A percentile compares a stretch with the other conserved stretches of the same genome.
Evolutionary conservation across 2,113 vertebrate species (phyloP).

Genomic region (Centropus bengalensis): DNA sequence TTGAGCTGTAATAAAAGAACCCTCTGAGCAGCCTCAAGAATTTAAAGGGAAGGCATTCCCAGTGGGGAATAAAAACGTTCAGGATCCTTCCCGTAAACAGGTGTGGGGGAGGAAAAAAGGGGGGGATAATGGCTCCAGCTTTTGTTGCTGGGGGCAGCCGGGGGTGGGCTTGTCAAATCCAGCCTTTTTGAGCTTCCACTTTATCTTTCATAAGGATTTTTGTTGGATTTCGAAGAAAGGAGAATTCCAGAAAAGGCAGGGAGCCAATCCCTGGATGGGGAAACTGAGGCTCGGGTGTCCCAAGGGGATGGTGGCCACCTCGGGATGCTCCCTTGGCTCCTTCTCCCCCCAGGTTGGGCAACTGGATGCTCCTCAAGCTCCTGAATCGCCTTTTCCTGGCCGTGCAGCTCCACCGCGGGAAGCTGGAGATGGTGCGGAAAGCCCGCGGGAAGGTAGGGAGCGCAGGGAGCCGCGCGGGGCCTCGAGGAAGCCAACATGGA

Average conservation of each 20-base stretch:
- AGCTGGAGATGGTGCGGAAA: slow-evolving; percentile 74
- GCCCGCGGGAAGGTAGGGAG: slow-evolving; percentile 55
- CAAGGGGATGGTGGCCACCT: too few relatives aligned
- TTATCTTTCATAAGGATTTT: too few relatives aligned
- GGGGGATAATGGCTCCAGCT: not conserved
- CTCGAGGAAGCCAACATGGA: too few relatives aligned
- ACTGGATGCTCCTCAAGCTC: slow-evolving; percentile 74
- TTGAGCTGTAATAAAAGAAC: not conserved
- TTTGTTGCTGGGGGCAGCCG: not conserved
- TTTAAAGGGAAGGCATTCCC: not conserved
- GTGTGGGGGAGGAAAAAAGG: not conserved
- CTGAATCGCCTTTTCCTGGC: slow-evolving; percentile 66
- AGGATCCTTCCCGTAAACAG: not conserved
- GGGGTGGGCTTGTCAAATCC: not conserved
- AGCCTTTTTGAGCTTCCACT: not conserved
- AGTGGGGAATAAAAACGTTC: not conserved
- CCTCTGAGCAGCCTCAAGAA: not conserved
- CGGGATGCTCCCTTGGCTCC: too few relatives aligned
- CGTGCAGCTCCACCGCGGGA: slow-evolving; percentile 75
- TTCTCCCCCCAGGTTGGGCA: slow-evolving; percentile 61
- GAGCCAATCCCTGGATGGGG: not conserved
- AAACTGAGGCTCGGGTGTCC: not conserved
- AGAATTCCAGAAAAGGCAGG: not conserved
- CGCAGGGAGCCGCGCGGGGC: rapidly evolving
- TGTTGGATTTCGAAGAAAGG: too few relatives aligned